phyloP scores from a whole-genome alignment of 1,140 invertebrate species.

The Ridgeia piscesae region DNA sequence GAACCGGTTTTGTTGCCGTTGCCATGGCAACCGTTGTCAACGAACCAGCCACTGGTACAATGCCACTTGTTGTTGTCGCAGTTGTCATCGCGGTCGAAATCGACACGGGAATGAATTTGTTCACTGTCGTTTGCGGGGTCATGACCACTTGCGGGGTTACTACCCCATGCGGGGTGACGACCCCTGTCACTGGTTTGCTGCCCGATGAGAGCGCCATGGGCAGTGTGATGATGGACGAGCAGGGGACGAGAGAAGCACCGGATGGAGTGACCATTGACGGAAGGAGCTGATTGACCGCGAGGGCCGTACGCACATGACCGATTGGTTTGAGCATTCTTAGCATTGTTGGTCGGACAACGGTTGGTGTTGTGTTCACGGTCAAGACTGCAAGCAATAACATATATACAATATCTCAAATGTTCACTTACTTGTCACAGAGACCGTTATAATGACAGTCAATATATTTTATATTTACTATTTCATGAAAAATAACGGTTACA shows the following conservation, averaged over 20 bases:
- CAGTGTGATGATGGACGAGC: background rate
- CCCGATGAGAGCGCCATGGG: background rate
- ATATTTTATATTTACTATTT: too few species aligned
- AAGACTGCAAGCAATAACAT: background rate
- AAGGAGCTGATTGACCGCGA: background rate
- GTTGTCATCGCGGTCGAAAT: background rate
- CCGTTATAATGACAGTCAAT: too few species aligned
- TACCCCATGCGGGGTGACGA: background rate
- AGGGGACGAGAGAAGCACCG: background rate
- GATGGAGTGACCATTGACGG: background rate
- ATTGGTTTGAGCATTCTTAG: background rate
- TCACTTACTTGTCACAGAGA: background rate
- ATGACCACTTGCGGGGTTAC: background rate
- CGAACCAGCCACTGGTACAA: background rate
- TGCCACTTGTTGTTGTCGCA: background rate
- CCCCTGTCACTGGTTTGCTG: background rate
- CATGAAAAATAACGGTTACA: background rate
- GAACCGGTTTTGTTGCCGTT: background rate
- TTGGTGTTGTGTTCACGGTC: background rate
- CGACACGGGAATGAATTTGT: background rate
- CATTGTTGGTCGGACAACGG: background rate
- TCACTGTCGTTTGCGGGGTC: background rate
- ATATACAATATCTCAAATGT: background rate
- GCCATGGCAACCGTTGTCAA: background rate
- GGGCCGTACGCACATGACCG: background rate